phyloP scores from a whole-genome alignment of 2,113 vertebrate genomes.

The Gopherus flavomarginatus region DNA sequence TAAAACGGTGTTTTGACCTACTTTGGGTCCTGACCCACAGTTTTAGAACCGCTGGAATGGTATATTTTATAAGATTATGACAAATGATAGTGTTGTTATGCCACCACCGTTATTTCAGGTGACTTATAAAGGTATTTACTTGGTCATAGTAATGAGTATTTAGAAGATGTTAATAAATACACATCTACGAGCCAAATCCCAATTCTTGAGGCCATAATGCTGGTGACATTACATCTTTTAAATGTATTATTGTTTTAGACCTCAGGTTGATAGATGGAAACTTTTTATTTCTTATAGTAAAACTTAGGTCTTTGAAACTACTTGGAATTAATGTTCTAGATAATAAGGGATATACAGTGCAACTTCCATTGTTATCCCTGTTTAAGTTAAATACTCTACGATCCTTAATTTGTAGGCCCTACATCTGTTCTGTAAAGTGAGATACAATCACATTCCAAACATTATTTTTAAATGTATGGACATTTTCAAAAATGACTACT shows the following conservation, averaged over 20 bases:
- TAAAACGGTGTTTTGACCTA: too few species aligned
- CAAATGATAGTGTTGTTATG: not conserved
- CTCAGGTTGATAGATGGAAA: not conserved
- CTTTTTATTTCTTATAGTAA: not conserved
- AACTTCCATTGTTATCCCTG: slow-evolving; percentile 43
- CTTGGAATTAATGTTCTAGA: slow-evolving; percentile 8
- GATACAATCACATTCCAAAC: slow-evolving; percentile 10
- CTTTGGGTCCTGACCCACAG: too few species aligned
- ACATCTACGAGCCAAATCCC: not conserved
- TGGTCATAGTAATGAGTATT: not conserved
- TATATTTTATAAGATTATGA: not conserved
- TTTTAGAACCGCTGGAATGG: not conserved
- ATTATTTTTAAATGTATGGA: not conserved
- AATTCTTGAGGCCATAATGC: not conserved
- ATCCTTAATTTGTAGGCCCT: not conserved
- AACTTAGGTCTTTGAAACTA: not conserved
- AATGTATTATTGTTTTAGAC: not conserved
- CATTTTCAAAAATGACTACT: not conserved
- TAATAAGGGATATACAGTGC: slow-evolving; percentile 33
- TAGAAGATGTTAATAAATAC: not conserved
- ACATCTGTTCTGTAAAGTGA: not conserved
- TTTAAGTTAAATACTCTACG: slow-evolving; percentile 13
- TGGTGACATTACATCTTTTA: not conserved
- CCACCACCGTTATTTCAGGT: not conserved
- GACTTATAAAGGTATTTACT: not conserved